Evolutionary conservation across 2,797 vertebrate genomes (phyloP), one percentile per base, ranked within the genome.

Genomic region (Astyanax mexicanus): DNA sequence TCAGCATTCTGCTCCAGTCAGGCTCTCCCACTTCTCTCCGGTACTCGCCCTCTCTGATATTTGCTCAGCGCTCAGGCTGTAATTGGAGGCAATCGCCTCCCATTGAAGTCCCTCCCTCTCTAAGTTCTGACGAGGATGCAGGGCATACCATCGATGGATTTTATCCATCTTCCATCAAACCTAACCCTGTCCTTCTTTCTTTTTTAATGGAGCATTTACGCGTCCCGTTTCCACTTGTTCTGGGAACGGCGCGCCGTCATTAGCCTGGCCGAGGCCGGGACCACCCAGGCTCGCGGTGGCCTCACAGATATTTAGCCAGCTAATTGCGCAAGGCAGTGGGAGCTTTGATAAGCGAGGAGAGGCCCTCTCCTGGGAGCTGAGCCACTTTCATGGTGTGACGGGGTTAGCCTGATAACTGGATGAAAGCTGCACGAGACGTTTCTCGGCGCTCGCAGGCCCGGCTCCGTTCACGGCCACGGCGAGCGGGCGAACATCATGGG

Each of bases 151-250:
- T 35, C 51, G 54, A 60, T 52, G 35, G 52, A 51, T 68, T 68
- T 88, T 90, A 90, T 92, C 88, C n/a, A n/a, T 74, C 72, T 75
- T 70, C 70, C 64, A 87, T 89, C 87, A 4, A 75, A 77, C 74
- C 88, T 86, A 78, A 83, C 88, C 65, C 80, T 58, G 81, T 80
- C 82, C 85, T 82, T 62, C 80, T 71, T 78, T 83, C 79, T 75
- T 69, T 75, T 88, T 85, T 91, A 91, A 91, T 89, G 83, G 89
- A 78, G 84, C 86, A 80, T 91, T 91, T 73, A 80, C 78, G 77
- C 79, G 19, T 79, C 81, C 69, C 84, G 84, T 76, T 87, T 92
- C 83, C 84, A 81, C 77, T 62, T 86, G 86, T 88, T 90, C 89
- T 91, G 87, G 89, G 90, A 93, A 91, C 51, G 85, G 74, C 83